Evolutionary conservation across 1,140 invertebrate genomes (phyloP).

Genomic region (Drosophila trapezifrons): DNA sequence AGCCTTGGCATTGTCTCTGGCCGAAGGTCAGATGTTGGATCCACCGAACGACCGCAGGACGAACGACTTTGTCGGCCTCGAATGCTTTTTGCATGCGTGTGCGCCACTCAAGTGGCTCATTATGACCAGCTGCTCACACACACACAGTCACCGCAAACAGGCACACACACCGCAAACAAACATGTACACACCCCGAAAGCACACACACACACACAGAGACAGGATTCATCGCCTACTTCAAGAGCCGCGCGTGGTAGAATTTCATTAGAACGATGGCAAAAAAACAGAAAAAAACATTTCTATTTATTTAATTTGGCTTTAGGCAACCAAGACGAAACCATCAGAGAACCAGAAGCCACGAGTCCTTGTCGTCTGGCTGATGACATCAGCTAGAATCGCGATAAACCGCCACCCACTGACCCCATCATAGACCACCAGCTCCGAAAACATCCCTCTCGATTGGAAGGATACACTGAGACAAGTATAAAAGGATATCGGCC

Average conservation of each 20-base stretch:
- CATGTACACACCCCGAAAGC: not conserved
- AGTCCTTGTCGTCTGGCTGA: conserved; percentile 48
- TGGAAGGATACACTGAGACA: not conserved
- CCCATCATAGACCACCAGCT: conserved; percentile 6
- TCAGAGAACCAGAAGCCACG: conserved; percentile 33
- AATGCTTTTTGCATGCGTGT: conserved; percentile 63
- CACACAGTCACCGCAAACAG: conserved; percentile 6
- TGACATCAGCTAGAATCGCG: conserved; percentile 67
- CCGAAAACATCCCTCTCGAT: not conserved
- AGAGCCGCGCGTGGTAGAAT: conserved; percentile 64
- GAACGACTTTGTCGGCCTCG: conserved; percentile 29
- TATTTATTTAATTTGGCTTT: conserved; percentile 74
- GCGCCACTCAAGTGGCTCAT: conserved; percentile 62
- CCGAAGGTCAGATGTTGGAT: conserved; percentile 55
- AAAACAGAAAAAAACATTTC: conserved; percentile 44
- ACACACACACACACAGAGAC: conserved; percentile 7
- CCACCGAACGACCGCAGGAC: conserved; percentile 24
- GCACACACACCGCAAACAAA: conserved; percentile 1
- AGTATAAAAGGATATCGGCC: not conserved
- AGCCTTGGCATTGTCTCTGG: conserved; percentile 57
- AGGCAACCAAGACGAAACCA: conserved; percentile 32
- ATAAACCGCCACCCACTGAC: conserved; percentile 9
- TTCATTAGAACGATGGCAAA: conserved; percentile 68
- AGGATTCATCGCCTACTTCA: conserved; percentile 31
- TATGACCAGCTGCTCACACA: conserved; percentile 31